Evolutionary conservation across 2,113 vertebrate genomes (phyloP).

Genomic region (Neolamprologus toae): DNA sequence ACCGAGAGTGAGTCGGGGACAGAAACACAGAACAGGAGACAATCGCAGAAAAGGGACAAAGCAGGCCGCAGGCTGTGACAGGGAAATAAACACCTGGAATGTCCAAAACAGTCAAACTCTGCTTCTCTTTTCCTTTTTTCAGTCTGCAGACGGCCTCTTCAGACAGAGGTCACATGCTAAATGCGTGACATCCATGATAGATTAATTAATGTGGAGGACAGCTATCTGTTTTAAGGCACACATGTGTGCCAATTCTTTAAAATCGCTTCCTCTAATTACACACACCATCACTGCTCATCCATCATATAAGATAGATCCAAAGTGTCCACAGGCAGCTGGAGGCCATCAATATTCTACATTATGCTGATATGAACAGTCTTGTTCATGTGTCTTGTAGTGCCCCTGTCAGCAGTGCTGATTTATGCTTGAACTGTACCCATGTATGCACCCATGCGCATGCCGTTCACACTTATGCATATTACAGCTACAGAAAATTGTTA

Average conservation of each 20-base stretch:
- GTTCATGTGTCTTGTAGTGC: not conserved
- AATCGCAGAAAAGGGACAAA: constrained; percentile 17
- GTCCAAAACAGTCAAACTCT: not conserved
- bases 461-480: not conserved
- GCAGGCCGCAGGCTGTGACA: constrained; percentile 21
- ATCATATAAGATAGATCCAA: constrained; percentile 11
- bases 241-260: not conserved
- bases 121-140: not conserved
- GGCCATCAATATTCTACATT: constrained; percentile 53
- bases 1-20: not conserved
- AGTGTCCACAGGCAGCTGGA: not conserved
- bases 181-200: not conserved
- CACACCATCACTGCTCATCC: not conserved
- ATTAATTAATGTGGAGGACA: not conserved
- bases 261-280: constrained; percentile 6
- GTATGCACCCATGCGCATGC: not conserved
- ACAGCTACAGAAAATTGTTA: not conserved
- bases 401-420: constrained; percentile 31
- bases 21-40: not conserved
- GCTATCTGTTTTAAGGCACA: not conserved
- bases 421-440: constrained; percentile 9
- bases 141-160: not conserved
- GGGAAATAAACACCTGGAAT: constrained; percentile 35
- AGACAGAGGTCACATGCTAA: not conserved
- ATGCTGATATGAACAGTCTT: constrained; percentile 42